Evolutionary conservation across 1,140 invertebrate genomes (phyloP).

Genomic region (Piezodorus guildinii): DNA sequence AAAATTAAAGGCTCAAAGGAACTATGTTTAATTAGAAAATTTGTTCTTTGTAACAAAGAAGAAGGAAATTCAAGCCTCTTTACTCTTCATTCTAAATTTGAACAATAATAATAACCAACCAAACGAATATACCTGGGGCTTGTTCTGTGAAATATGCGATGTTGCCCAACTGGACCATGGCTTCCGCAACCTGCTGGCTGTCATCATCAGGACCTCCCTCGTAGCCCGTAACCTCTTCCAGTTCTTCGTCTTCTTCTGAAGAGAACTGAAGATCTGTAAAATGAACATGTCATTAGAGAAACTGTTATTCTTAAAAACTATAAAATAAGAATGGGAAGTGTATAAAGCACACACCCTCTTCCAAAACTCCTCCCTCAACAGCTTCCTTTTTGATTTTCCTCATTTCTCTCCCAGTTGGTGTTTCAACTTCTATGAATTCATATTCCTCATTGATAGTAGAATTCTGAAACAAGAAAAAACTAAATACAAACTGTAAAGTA

Average conservation of each 20-base stretch:
- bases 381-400: constrained; percentile 28
- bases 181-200: constrained; percentile 69
- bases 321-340: not conserved
- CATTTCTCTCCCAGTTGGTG: constrained; percentile 37
- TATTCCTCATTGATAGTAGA: constrained; percentile 50
- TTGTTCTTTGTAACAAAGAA: too few relatives aligned
- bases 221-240: constrained; percentile 44
- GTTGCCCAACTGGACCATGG: constrained; percentile 72
- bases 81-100: too few relatives aligned
- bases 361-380: constrained; percentile 33
- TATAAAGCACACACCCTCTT: constrained; percentile 42
- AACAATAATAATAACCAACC: too few relatives aligned
- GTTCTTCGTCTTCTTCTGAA: constrained; percentile 56
- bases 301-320: not conserved
- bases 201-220: constrained; percentile 47
- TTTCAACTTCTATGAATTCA: constrained; percentile 62
- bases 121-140: constrained; percentile 12
- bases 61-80: too few relatives aligned
- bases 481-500: too few relatives aligned
- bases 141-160: constrained; percentile 45
- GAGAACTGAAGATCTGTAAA: constrained; percentile 55
- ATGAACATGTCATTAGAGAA: not conserved
- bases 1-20: too few relatives aligned
- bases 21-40: too few relatives aligned
- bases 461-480: constrained; percentile 35